These are phyloP conservation scores for Strix aluco DNA, from an alignment of 2,113 vertebrate genomes.

Conservation along the genomic window DNA sequence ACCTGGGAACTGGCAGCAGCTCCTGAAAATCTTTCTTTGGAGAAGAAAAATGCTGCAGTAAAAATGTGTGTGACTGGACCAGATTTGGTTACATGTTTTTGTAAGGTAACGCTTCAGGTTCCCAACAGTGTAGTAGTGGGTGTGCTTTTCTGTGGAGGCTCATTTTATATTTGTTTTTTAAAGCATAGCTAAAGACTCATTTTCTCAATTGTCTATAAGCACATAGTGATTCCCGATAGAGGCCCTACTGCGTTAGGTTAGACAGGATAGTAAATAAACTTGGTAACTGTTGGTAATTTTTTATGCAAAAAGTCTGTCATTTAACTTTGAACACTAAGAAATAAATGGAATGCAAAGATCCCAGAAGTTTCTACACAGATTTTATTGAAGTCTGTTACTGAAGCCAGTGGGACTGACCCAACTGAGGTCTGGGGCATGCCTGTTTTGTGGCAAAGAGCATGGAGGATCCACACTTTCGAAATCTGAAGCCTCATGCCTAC, in stretches of 20 bases:
- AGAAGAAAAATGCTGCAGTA: background rate
- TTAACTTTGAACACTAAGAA: background rate
- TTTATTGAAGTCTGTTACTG: background rate
- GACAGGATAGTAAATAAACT: background rate
- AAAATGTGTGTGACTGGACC: background rate
- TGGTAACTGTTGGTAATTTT: background rate
- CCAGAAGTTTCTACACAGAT: background rate
- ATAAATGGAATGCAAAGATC: background rate
- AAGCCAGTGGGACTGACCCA: background rate
- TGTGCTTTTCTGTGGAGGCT: background rate
- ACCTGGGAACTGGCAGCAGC: background rate
- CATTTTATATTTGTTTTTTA: background rate
- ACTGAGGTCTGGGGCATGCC: background rate
- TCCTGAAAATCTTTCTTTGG: background rate
- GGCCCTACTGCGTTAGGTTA: background rate
- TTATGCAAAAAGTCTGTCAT: background rate
- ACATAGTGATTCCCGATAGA: background rate
- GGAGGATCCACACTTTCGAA: background rate
- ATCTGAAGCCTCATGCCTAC: background rate
- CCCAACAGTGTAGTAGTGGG: background rate
- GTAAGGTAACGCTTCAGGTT: background rate
- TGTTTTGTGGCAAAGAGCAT: background rate
- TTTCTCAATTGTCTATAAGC: background rate
- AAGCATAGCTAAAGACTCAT: background rate
- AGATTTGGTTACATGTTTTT: accelerated